phyloP scores from a whole-genome alignment of 2,888 invertebrate genomes.

The Callosobruchus maculatus region DNA sequence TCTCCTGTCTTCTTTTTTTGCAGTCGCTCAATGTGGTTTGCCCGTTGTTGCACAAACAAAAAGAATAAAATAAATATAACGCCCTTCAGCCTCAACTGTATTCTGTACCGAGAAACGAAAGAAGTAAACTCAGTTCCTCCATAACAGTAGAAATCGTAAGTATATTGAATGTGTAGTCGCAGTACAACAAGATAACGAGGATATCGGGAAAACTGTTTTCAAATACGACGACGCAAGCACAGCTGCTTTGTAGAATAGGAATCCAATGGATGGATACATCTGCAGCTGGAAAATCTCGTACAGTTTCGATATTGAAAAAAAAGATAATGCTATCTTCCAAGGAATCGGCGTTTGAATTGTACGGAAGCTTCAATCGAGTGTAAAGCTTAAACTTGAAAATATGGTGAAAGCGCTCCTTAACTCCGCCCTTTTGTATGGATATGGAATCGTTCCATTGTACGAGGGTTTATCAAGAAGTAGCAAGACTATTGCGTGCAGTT shows the following conservation, averaged over 20 bases:
- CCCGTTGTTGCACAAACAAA: no score
- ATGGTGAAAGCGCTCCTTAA: neutral
- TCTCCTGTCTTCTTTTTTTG: no score
- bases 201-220: neutral
- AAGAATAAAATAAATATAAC: neutral
- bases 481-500: no score
- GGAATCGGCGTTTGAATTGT: neutral
- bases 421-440: neutral
- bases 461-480: no score
- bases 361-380: neutral
- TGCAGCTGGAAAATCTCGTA: neutral
- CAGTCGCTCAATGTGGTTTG: no score
- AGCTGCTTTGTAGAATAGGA: neutral
- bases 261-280: neutral
- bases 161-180: neutral
- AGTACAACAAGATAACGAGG: neutral
- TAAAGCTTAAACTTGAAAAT: neutral
- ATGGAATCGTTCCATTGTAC: no score
- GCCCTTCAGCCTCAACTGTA: neutral
- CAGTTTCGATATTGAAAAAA: neutral
- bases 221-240: neutral
- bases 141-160: neutral
- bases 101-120: neutral
- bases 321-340: neutral
- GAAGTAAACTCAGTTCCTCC: neutral